Evolutionary conservation across 1,140 invertebrate species (phyloP), one percentile per base, ranked within the genome.

Genomic region (Heterodera schachtii): DNA sequence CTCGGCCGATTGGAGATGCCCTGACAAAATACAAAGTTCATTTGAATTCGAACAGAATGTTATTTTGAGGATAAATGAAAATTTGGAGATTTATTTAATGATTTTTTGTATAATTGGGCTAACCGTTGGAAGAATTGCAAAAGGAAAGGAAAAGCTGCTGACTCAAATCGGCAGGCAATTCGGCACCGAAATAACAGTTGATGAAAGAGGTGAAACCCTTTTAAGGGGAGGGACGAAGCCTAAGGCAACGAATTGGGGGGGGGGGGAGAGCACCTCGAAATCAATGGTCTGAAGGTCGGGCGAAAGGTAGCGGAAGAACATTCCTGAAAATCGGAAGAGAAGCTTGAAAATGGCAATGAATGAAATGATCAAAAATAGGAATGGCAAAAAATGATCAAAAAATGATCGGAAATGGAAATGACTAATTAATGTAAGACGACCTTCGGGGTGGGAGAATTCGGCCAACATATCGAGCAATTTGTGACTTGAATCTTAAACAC

Each of bases 71-170:
- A 31, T 31, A 31, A 0, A 19, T 52, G 49, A 52, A 11, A 11
- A 47, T 9, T 8, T 75, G 3, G 67, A 3, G 2, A 76, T 9
- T 47, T 75, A 46, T 66, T 66, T 41, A 41, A 47, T 19, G 71
- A 46, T 44, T 77, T 19, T 4, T 75, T 82, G 52, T 81, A 52
- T 21, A 80, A 44, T 31, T 21, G 31, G 19, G 9, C 52, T 49
- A 75, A 44, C 41, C n/a, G 11, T 66, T 70, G 52, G 82, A 7
- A 8, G 60, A 76, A 64, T 84, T 82, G 9, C 86, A 84, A 79
- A 89, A 89, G 31, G 88, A 89, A 11, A 89, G 76, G 73, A 89
- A 89, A 41, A 89, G 74, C 73, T 90, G 89, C 75, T 89, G 89
- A 21, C 85, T 90, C 19, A 89, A 81, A 84, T 89, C 88, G 11